These are phyloP conservation scores for Drosophila lacteicornis DNA, from an alignment of 1,140 invertebrate species.

Conservation along the genomic window DNA sequence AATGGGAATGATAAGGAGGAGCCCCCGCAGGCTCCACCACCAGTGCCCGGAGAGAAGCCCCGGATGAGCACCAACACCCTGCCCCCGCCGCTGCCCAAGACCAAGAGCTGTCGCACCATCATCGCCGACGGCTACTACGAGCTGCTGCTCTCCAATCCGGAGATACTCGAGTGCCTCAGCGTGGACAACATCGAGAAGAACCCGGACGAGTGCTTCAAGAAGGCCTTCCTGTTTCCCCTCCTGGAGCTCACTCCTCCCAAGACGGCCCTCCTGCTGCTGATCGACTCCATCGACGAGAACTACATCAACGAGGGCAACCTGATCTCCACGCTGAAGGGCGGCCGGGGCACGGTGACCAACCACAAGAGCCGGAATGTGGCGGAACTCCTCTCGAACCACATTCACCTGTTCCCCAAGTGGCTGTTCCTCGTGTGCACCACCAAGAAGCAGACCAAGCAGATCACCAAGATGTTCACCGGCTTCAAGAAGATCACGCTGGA, in stretches of 20 bases:
- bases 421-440: conserved; percentile 95
- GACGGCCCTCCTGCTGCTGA: conserved; percentile 92
- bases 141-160: conserved; percentile 90
- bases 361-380: conserved; percentile 90
- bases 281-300: conserved; percentile 96
- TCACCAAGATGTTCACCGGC: conserved; percentile 96
- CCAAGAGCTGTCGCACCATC: conserved; percentile 87
- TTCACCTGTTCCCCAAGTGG: conserved; percentile 97
- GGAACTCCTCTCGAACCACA: conserved; percentile 94
- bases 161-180: conserved; percentile 87
- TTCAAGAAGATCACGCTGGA: conserved; percentile 97
- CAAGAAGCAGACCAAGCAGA: conserved; percentile 92
- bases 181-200: conserved; percentile 90
- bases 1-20: conserved; percentile 27
- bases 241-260: conserved; percentile 93
- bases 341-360: conserved; percentile 81
- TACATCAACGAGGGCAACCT: conserved; percentile 85
- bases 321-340: conserved; percentile 84
- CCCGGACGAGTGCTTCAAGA: conserved; percentile 96
- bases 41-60: conserved; percentile 64
- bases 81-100: conserved; percentile 87
- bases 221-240: conserved; percentile 93
- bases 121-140: conserved; percentile 93
- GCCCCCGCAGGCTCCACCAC: conserved; percentile 30
- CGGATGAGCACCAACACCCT: conserved; percentile 61